These are phyloP conservation scores for Orthosia gracilis DNA, from an alignment of 2,888 invertebrate genomes.

Conservation along the genomic window DNA sequence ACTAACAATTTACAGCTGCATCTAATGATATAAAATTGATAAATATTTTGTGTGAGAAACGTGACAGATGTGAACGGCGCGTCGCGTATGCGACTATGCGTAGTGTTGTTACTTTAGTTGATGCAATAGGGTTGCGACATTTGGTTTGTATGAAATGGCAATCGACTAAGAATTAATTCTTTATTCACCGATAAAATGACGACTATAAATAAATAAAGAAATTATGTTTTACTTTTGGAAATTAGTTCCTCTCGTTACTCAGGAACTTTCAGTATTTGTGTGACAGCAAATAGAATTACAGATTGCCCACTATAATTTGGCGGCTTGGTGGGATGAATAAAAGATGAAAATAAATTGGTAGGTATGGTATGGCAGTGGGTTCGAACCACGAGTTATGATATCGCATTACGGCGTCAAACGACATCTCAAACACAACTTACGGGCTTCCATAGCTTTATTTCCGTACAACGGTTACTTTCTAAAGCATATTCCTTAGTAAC, in stretches of 20 bases:
- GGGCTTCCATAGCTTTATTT: too few species aligned
- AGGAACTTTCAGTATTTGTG: not conserved
- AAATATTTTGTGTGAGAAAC: constrained; percentile 73
- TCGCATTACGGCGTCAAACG: too few species aligned
- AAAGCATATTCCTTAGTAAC: too few species aligned
- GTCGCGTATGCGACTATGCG: constrained; percentile 71
- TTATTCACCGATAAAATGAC: not conserved
- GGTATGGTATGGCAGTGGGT: not conserved
- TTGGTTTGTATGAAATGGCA: not conserved
- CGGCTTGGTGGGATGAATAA: not conserved
- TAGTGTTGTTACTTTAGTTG: constrained; percentile 57
- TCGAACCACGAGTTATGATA: not conserved
- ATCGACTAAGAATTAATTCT: constrained; percentile 11
- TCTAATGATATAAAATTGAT: constrained; percentile 64
- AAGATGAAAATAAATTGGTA: not conserved
- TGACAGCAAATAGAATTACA: not conserved
- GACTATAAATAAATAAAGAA: not conserved
- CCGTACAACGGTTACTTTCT: too few species aligned
- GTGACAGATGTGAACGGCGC: constrained; percentile 76
- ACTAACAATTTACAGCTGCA: constrained; percentile 67
- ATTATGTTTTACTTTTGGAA: not conserved
- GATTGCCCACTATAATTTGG: not conserved
- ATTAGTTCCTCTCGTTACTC: not conserved
- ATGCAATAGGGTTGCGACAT: not conserved
- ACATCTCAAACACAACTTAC: too few species aligned